Percentiles rank a stretch among this genome's conserved stretches.
phyloP scores from a whole-genome alignment of 2,888 invertebrate genomes.

The Tanypteryx hageni region DNA sequence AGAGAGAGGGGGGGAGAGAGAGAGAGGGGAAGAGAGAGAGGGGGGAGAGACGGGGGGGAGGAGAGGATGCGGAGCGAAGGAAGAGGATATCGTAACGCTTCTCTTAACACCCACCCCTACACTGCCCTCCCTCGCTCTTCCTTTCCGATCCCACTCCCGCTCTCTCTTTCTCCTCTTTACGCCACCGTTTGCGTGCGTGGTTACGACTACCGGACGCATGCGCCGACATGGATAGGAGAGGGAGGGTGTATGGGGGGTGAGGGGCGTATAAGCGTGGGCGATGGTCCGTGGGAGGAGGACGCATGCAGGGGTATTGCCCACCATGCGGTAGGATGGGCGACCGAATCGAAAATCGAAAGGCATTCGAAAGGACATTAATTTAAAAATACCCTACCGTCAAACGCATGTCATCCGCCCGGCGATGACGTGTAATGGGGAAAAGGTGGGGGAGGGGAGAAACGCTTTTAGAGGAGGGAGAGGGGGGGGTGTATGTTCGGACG shows the following conservation, averaged over 20 bases:
- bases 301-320: neutral
- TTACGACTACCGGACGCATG: neutral
- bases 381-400: constrained; percentile 64
- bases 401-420: constrained; percentile 51
- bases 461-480: neutral
- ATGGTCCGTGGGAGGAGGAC: neutral
- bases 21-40: no score
- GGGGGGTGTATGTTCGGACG: neutral
- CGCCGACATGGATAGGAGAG: neutral
- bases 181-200: constrained; percentile 30
- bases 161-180: neutral
- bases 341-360: constrained; percentile 60
- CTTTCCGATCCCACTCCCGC: neutral
- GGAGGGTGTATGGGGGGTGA: neutral
- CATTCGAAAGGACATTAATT: constrained; percentile 60
- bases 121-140: neutral
- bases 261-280: neutral
- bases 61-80: no score
- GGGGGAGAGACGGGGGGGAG: no score
- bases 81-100: neutral
- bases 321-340: constrained; percentile 32
- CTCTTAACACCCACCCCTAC: neutral
- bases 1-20: constrained; percentile 14
- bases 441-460: constrained; percentile 8
- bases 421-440: constrained; percentile 55